These are phyloP conservation scores for Nixonia krombeini DNA, from an alignment of 1,140 invertebrate genomes.

Conservation along the genomic window DNA sequence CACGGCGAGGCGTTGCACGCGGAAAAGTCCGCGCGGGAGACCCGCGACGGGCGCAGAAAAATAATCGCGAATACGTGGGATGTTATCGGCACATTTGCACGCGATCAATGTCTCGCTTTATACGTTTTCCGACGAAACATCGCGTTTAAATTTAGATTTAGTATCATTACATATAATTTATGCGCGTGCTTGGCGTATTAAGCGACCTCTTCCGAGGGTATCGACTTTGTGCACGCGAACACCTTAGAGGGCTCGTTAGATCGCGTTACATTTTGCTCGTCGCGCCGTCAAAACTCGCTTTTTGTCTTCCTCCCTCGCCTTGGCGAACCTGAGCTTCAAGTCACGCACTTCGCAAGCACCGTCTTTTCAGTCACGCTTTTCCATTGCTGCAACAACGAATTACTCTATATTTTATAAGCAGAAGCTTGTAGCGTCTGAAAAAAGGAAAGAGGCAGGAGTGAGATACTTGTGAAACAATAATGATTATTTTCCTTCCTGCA, in stretches of 20 bases:
- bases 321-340: too few species aligned
- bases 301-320: background rate
- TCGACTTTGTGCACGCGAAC: constrained; percentile 37
- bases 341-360: too few species aligned
- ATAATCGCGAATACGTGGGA: constrained; percentile 36
- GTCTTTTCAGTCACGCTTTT: too few species aligned
- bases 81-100: constrained; percentile 57
- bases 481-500: too few species aligned
- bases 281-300: constrained; percentile 10
- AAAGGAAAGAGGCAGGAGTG: too few species aligned
- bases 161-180: constrained; percentile 50
- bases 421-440: too few species aligned
- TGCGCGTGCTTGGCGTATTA: constrained; percentile 39
- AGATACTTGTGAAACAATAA: too few species aligned
- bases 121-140: constrained; percentile 49
- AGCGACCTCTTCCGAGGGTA: constrained; percentile 47
- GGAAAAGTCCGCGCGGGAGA: constrained; percentile 16
- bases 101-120: constrained; percentile 61
- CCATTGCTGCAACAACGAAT: too few species aligned
- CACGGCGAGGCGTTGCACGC: constrained; percentile 6
- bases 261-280: constrained; percentile 17
- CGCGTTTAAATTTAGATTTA: constrained; percentile 52
- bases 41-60: constrained; percentile 24
- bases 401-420: too few species aligned
- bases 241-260: constrained; percentile 25